Conservation (phyloP, 2,113 vertebrate genomes). For the Takifugu flavidus region DNA sequence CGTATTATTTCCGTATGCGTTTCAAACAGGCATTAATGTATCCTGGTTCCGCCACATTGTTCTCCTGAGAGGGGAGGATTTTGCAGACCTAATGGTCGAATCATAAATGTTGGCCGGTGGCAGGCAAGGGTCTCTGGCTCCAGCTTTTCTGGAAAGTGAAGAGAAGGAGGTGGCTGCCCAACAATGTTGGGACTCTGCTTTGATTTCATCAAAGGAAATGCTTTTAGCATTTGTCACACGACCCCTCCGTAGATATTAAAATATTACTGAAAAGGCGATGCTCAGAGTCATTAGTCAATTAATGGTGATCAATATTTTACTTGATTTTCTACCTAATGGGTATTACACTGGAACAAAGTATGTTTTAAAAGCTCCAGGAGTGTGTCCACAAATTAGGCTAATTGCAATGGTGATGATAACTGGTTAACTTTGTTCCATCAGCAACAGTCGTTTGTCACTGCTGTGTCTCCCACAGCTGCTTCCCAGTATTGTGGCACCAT, state of each 20-base stretch:
- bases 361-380: slow-evolving; percentile 14
- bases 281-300: too few relatives aligned
- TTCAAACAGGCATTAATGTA: slow-evolving; percentile 70
- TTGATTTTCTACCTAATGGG: too few relatives aligned
- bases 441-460: slow-evolving; percentile 48
- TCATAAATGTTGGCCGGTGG: slow-evolving; percentile 33
- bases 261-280: too few relatives aligned
- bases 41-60: slow-evolving; percentile 66
- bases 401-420: slow-evolving; percentile 33
- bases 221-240: too few relatives aligned
- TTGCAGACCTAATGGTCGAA: slow-evolving; percentile 44
- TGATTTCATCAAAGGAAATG: slow-evolving; percentile 1
- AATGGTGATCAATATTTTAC: too few relatives aligned
- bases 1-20: slow-evolving; percentile 75
- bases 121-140: slow-evolving; percentile 50
- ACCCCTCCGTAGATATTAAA: too few relatives aligned
- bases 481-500: slow-evolving; percentile 72
- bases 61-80: slow-evolving; percentile 50
- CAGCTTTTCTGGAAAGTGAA: slow-evolving; percentile 55
- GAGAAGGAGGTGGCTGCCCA: slow-evolving; percentile 43
- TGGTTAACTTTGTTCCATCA: slow-evolving; percentile 16
- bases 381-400: slow-evolving; percentile 18
- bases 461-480: slow-evolving; percentile 68
- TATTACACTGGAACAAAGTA: background rate
- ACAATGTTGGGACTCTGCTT: too few relatives aligned